Evolutionary conservation across 2,113 vertebrate genomes (phyloP).

Genomic region (Corynorhinus townsendii): DNA sequence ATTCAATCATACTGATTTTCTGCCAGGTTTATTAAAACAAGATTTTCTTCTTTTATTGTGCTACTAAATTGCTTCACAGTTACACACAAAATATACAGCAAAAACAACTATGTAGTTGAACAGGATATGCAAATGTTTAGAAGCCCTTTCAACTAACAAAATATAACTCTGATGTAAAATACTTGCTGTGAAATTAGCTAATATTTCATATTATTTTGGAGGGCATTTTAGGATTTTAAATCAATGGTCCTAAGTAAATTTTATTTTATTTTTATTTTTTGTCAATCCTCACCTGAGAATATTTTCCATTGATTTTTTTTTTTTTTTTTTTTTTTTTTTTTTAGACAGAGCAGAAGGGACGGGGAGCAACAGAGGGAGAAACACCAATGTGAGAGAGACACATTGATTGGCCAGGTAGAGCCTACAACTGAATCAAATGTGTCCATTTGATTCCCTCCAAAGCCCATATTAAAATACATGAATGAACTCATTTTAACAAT

Average conservation of each 20-base stretch:
- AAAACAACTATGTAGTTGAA: background rate
- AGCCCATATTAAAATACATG: background rate
- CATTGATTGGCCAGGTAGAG: too few relatives aligned
- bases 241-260: background rate
- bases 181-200: background rate
- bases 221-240: slow-evolving; percentile 23
- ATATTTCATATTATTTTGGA: background rate
- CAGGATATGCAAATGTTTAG: background rate
- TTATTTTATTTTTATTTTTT: background rate
- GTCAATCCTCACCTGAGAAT: too few relatives aligned
- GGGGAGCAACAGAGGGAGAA: too few relatives aligned
- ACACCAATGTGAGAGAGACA: too few relatives aligned
- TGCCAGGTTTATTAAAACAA: slow-evolving; percentile 4
- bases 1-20: background rate
- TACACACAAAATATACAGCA: background rate
- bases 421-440: background rate
- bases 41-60: background rate
- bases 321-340: too few relatives aligned
- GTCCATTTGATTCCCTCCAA: background rate
- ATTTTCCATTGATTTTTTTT: too few relatives aligned
- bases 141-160: background rate
- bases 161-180: slow-evolving; percentile 34
- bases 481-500: background rate
- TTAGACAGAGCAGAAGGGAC: too few relatives aligned
- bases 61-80: background rate